These are phyloP conservation scores for Rhagium mordax DNA, from an alignment of 2,888 invertebrate genomes.

Conservation along the genomic window DNA sequence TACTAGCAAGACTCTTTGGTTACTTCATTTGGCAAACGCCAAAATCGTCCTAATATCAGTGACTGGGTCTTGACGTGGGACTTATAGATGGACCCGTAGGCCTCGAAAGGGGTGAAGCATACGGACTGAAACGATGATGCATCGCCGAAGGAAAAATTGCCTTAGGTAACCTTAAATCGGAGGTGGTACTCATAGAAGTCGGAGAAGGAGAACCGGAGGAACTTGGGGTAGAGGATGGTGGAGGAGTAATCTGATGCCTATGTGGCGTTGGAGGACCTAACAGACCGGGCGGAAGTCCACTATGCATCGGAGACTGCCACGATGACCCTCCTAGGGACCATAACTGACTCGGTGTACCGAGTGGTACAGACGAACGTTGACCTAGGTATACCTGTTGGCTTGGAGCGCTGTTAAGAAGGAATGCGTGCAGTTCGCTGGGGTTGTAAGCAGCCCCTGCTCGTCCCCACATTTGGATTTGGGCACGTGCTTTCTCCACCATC, in stretches of 20 bases:
- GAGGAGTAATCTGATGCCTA: conserved; percentile 69
- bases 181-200: conserved; percentile 65
- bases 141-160: conserved; percentile 69
- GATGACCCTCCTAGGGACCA: conserved; percentile 67
- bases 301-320: conserved; percentile 66
- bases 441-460: conserved; percentile 71
- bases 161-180: conserved; percentile 69
- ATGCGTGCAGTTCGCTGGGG: conserved; percentile 70
- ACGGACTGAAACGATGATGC: conserved; percentile 70
- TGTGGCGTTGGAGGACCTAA: conserved; percentile 67
- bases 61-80: conserved; percentile 58
- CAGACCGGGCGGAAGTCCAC: conserved; percentile 67
- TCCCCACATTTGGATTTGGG: conserved; percentile 73
- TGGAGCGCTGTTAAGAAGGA: conserved; percentile 64
- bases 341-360: conserved; percentile 69
- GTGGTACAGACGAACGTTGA: conserved; percentile 64
- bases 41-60: conserved; percentile 55
- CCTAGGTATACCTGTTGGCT: conserved; percentile 66
- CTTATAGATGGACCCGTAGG: conserved; percentile 56
- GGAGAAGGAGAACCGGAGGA: conserved; percentile 77
- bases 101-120: conserved; percentile 62
- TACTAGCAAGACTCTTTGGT: conserved; percentile 62
- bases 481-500: conserved; percentile 75
- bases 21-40: conserved; percentile 37
- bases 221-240: conserved; percentile 71